A percentile compares a stretch with the other conserved stretches of the same genome.
These are phyloP conservation scores for Perizoma flavofasciatum DNA, from an alignment of 2,888 invertebrate genomes.

Conservation along the genomic window DNA sequence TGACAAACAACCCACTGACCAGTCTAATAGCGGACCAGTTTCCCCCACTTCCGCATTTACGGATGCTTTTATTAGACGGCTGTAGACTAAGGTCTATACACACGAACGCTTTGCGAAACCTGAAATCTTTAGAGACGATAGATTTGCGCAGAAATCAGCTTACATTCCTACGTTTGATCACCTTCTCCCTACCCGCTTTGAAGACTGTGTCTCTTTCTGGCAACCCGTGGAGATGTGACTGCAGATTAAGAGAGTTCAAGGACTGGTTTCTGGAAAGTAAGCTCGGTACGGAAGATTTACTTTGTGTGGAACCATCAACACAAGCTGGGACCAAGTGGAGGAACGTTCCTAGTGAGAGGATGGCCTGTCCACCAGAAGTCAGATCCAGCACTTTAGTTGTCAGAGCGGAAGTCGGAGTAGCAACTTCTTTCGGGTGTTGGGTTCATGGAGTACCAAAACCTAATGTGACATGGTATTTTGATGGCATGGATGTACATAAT, in stretches of 20 bases:
- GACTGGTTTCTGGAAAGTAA: constrained; percentile 93
- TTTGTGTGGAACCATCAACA: constrained; percentile 88
- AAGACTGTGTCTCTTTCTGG: constrained; percentile 92
- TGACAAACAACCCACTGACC: constrained; percentile 92
- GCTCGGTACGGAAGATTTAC: constrained; percentile 89
- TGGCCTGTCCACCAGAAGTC: constrained; percentile 92
- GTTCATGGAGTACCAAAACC: constrained; percentile 93
- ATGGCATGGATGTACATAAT: constrained; percentile 84
- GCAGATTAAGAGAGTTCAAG: constrained; percentile 91
- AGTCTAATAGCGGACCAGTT: constrained; percentile 90
- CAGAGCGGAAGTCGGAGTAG: constrained; percentile 91
- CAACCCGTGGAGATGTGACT: constrained; percentile 96
- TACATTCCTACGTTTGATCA: constrained; percentile 84
- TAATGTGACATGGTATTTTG: constrained; percentile 91
- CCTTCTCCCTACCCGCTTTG: constrained; percentile 88
- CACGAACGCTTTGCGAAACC: constrained; percentile 89
- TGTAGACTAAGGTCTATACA: constrained; percentile 91
- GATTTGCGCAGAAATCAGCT: constrained; percentile 92
- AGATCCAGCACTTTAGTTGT: constrained; percentile 84
- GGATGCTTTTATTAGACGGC: constrained; percentile 90
- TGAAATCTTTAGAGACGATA: constrained; percentile 89
- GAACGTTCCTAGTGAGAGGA: constrained; percentile 88
- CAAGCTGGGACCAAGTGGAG: constrained; percentile 91
- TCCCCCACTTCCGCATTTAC: constrained; percentile 90
- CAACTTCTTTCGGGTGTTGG: constrained; percentile 92